Base-by-base conservation (phyloP, 2,888 invertebrate species). In the Hemistola chrysoprasaria region DNA sequence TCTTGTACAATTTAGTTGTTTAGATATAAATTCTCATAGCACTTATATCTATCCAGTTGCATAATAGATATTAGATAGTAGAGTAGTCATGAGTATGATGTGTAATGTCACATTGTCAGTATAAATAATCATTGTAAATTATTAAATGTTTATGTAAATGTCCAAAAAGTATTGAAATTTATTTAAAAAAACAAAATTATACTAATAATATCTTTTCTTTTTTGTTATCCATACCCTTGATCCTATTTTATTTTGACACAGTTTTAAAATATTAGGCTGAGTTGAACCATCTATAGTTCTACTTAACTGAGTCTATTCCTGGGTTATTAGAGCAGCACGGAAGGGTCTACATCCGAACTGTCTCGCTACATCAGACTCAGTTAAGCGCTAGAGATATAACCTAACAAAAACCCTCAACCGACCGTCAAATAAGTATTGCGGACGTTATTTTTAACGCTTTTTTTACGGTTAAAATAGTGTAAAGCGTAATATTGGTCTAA, bases 71-170 rank as follows among this genome's bases (percentile, higher is more conserved):
- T 70, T 86, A 86, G 86, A 65, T 49, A 57, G 83, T 87, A 87
- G 86, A 58, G 59, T 36, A 87, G 85, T 78, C 82, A 83, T 77
- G 74, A 78, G 78, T 81, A 87, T 83, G 84, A 87, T 78, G 79
- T 83, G 78, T 84, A 85, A 82, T 80, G 81, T 87, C 87, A 86
- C 42, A 55, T 48, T 86, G 84, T 87, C 85, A 82, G 73, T 87
- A 87, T 87, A 87, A 87, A 86, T 86, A 85, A 83, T 86, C 88
- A 85, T 78, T 88, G 88, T 88, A 88, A 86, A 88, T 88, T 88
- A 88, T 87, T 88, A 88, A 88, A 88, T 88, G 88, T 88, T 88
- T 87, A 88, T 88, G 88, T 88, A 88, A 87, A 88, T 87, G 86
- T 87, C 87, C 88, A 87, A 87, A 87, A 87, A 88, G 88, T 88